Conservation (phyloP, 2,797 vertebrate species). For the Pelobates cultripes region DNA sequence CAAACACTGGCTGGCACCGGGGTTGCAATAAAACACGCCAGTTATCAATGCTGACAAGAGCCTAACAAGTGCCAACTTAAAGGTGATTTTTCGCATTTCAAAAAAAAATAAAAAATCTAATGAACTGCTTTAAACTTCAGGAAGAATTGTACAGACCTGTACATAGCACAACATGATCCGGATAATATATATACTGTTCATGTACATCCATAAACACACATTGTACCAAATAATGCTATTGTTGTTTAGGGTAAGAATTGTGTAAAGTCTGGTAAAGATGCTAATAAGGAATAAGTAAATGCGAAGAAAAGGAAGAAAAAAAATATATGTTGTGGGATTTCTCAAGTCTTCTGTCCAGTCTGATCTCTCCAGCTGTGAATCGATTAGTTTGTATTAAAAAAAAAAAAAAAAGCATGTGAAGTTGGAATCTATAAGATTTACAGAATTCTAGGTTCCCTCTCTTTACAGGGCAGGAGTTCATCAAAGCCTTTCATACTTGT, state of each 20-base stretch:
- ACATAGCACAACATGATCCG: constrained; percentile 98
- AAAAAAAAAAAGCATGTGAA: constrained; percentile 68
- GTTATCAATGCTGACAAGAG: constrained; percentile 87
- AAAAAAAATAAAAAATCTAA: constrained; percentile 75
- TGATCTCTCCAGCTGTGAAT: constrained; percentile 73
- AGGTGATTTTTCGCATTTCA: constrained; percentile 82
- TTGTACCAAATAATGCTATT: constrained; percentile 95
- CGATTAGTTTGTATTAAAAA: constrained; percentile 65
- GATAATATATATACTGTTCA: constrained; percentile 98
- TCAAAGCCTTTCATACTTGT: constrained; percentile 8
- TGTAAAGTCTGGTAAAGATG: constrained; percentile 76
- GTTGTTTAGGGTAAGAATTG: constrained; percentile 81
- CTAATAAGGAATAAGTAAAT: constrained; percentile 63
- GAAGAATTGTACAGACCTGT: constrained; percentile 99
- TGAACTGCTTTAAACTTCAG: constrained; percentile 99
- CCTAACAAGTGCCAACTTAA: constrained; percentile 96
- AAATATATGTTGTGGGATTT: constrained; percentile 73
- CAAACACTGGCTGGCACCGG: constrained; percentile 89
- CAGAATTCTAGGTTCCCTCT: constrained; percentile 57
- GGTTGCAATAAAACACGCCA: constrained; percentile 93
- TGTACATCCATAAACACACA: constrained; percentile 90
- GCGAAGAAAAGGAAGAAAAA: constrained; percentile 66
- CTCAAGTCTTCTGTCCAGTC: constrained; percentile 65
- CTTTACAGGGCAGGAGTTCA: constrained; percentile 4
- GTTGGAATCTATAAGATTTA: constrained; percentile 71